Evolutionary conservation across 2,113 vertebrate species (phyloP).

Genomic region (Oncorhynchus keta): DNA sequence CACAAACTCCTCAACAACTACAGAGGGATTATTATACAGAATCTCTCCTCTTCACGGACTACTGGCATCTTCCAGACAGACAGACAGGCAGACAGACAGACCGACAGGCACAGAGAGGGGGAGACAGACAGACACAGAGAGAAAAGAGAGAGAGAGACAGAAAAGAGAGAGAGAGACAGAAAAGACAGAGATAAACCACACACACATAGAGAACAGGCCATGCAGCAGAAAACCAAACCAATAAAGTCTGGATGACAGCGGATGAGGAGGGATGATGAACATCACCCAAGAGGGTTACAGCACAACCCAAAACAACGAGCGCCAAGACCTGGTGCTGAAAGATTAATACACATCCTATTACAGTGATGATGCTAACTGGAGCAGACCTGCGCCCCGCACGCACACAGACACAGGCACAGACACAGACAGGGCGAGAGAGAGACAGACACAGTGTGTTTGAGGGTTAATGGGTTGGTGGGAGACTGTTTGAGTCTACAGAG

Average conservation of each 20-base stretch:
- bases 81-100: too few relatives aligned
- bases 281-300: background rate
- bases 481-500: slow-evolving; percentile 1
- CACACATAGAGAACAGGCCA: background rate
- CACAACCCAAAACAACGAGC: background rate
- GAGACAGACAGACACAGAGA: too few relatives aligned
- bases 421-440: background rate
- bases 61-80: too few relatives aligned
- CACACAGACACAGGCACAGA: slow-evolving; percentile 5
- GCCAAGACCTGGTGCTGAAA: slow-evolving; percentile 25
- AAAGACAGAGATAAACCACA: too few relatives aligned
- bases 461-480: background rate
- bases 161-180: too few relatives aligned
- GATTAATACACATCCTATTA: slow-evolving; percentile 17
- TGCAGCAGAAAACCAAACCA: background rate
- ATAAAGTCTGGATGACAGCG: background rate
- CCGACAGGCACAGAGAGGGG: fast-evolving
- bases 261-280: background rate
- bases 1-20: too few relatives aligned
- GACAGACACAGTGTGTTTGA: background rate
- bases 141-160: too few relatives aligned
- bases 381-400: background rate
- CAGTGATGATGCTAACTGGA: background rate
- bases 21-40: too few relatives aligned
- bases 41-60: too few relatives aligned